phyloP scores from a whole-genome alignment of 23 tunicate species.

The Trididemnum nubilum region DNA sequence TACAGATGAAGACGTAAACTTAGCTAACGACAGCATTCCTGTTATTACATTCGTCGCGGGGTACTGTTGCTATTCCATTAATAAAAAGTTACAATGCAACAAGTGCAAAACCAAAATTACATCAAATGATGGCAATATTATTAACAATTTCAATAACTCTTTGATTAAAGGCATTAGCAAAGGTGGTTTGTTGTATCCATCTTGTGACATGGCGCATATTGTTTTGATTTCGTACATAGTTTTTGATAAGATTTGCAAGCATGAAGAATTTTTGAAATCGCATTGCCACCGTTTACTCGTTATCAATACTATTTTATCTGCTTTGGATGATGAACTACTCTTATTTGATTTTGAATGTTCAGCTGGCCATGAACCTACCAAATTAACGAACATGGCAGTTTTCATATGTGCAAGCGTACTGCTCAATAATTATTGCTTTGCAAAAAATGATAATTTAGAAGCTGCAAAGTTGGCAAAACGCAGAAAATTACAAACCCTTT shows the following conservation, averaged over 20 bases:
- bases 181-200: constrained; percentile 10
- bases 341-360: background rate
- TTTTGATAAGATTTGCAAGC: background rate
- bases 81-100: constrained; percentile 14
- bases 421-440: constrained; percentile 16
- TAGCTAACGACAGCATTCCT: background rate
- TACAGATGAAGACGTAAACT: background rate
- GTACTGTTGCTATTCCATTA: constrained; percentile 30
- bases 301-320: constrained; percentile 17
- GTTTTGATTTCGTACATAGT: background rate
- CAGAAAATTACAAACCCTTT: constrained; percentile 16
- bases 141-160: background rate
- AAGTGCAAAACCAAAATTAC: background rate
- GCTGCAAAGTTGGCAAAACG: constrained; percentile 25
- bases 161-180: constrained; percentile 14
- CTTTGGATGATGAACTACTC: constrained; percentile 9
- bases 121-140: background rate
- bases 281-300: background rate
- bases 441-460: background rate
- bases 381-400: constrained; percentile 2
- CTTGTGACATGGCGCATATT: constrained; percentile 7
- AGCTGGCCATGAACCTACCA: background rate
- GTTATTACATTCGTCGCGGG: constrained; percentile 24
- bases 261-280: constrained; percentile 6
- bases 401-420: constrained; percentile 3